Base-by-base conservation (phyloP, 1,140 invertebrate genomes). In the Sweltsa coloradensis region DNA sequence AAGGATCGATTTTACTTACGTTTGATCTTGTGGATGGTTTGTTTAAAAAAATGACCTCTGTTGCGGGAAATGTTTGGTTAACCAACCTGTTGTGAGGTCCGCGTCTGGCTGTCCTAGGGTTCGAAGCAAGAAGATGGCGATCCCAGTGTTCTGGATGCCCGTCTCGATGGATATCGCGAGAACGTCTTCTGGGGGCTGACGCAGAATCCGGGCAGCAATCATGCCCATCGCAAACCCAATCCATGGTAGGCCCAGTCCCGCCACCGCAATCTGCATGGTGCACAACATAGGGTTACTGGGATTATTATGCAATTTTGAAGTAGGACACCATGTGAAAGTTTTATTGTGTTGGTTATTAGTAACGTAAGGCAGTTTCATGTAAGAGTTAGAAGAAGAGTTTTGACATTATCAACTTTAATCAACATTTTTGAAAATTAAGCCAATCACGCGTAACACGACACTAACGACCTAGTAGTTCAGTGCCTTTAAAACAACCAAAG, bases 101-200 rank as follows among this genome's bases (percentile, higher is more conserved):
- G 81, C 81, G 53, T 78, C 74, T 4, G 85, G 85, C 57, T 85
- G 79, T 5, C 67, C 66, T 23, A 87, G 64, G 34, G 77, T 73
- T 45, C 77, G 67, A 14, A 94, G 66, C 44, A 96, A 66, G 59
- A 92, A 83, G 55, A 95, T 91, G 0, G 89, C 75, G 52, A 95
- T 88, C 16, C 91, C 92, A 0, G 91, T 94, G 67, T 97, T 96
- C 67, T 96, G 92, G 43, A 96, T 81, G 29, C 92, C 92, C 13
- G 90, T 92, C 70, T 97, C 92, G 48, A 96, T 83, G 4, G 85
- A 79, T 55, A 97, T 92, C 2, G 92, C 88, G 1, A 91, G 67
- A 5, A 79, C 68, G 58, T 95, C 85, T 14, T 68, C 57, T 24
- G 68, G 55, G 4, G 73, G 61, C 62, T 86, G 83, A 34, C 72